Conservation (phyloP, 2,888 invertebrate species). For the Timema cristinae region DNA sequence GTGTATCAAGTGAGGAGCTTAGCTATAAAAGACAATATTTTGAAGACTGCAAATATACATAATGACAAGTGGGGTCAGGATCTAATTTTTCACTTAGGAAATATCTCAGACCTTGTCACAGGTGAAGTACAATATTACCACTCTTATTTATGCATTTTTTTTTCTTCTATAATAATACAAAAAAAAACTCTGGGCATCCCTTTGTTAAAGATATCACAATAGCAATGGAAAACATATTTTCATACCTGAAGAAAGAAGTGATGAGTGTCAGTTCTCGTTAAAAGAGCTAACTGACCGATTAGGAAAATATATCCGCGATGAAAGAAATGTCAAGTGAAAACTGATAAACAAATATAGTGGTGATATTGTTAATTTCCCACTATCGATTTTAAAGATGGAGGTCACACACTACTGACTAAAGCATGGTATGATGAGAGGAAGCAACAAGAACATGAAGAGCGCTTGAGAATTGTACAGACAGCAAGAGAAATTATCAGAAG, state of each 20-base stretch:
- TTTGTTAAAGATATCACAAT: background rate
- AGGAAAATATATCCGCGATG: background rate
- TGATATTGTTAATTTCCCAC: background rate
- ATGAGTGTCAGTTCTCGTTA: background rate
- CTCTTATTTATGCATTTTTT: background rate
- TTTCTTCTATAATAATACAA: background rate
- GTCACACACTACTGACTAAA: background rate
- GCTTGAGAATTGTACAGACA: background rate
- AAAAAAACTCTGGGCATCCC: background rate
- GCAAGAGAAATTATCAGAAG: background rate
- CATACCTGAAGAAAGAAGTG: too few relatives aligned
- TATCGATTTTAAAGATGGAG: background rate
- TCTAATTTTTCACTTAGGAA: background rate
- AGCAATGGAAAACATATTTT: too few relatives aligned
- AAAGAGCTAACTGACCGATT: background rate
- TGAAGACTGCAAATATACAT: too few relatives aligned
- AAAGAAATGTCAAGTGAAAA: background rate
- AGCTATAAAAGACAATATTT: too few relatives aligned
- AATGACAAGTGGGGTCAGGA: background rate
- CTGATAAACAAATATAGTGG: background rate
- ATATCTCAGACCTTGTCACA: background rate
- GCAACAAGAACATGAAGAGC: background rate
- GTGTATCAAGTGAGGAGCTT: too few relatives aligned
- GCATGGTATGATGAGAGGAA: background rate
- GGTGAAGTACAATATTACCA: background rate